These are phyloP conservation scores for Mylabris phalerata DNA, from an alignment of 1,140 invertebrate species.

Conservation along the genomic window DNA sequence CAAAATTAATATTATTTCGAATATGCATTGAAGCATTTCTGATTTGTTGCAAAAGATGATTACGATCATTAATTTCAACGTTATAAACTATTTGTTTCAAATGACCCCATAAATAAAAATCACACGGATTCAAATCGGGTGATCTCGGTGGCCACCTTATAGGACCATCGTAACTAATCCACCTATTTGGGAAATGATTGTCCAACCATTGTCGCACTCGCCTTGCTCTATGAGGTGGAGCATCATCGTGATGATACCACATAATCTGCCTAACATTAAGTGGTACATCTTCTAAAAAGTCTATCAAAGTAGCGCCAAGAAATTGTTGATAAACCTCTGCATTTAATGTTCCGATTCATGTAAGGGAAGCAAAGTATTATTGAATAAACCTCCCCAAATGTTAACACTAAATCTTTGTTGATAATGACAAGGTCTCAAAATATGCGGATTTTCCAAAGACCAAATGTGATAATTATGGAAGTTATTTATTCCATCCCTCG, in stretches of 20 bases:
- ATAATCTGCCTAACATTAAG: slow-evolving; percentile 19
- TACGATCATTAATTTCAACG: too few species aligned
- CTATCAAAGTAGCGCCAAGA: too few species aligned
- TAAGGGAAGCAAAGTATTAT: too few species aligned
- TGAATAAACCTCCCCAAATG: too few species aligned
- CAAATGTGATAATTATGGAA: background rate
- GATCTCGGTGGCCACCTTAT: slow-evolving; percentile 30
- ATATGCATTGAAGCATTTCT: too few species aligned
- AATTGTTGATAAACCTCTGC: too few species aligned
- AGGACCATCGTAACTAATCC: slow-evolving; percentile 32
- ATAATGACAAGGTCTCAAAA: too few species aligned
- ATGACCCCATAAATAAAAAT: slow-evolving; percentile 34
- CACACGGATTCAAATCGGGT: slow-evolving; percentile 32
- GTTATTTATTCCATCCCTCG: background rate
- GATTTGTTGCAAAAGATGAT: too few species aligned
- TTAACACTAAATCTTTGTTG: too few species aligned
- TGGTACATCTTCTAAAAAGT: slow-evolving; percentile 18
- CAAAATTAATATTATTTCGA: background rate
- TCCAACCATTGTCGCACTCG: slow-evolving; percentile 27
- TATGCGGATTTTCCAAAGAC: too few species aligned
- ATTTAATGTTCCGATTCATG: too few species aligned
- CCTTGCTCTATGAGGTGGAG: slow-evolving; percentile 24
- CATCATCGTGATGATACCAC: slow-evolving; percentile 35
- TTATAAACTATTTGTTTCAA: background rate
- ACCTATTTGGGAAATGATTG: slow-evolving; percentile 21